These are phyloP conservation scores for Galagoides demidoff DNA, from an alignment of 2,797 vertebrate species.

Conservation along the genomic window DNA sequence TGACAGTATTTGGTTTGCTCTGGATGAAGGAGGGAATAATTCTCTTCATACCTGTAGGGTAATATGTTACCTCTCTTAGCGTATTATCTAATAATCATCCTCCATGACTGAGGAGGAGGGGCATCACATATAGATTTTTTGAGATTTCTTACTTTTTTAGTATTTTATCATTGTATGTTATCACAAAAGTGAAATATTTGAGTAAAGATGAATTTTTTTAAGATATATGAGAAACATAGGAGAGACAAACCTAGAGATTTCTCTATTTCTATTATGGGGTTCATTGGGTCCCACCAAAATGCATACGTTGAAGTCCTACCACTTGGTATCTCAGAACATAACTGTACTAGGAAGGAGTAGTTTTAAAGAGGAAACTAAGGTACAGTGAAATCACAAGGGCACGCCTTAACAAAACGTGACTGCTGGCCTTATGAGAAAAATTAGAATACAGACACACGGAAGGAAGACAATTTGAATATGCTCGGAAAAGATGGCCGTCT, in stretches of 20 bases:
- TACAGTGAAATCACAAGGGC: background rate
- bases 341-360: background rate
- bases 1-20: slow-evolving; percentile 78
- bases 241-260: background rate
- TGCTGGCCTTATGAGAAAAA: background rate
- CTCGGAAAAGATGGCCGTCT: background rate
- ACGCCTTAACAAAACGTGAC: background rate
- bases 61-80: slow-evolving; percentile 57
- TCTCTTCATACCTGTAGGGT: slow-evolving; percentile 71
- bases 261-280: background rate
- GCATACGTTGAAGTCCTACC: background rate
- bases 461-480: background rate
- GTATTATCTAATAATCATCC: slow-evolving; percentile 68
- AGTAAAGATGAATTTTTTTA: background rate
- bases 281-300: background rate
- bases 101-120: slow-evolving; percentile 21
- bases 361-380: background rate
- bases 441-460: background rate
- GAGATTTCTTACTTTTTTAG: background rate
- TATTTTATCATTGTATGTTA: slow-evolving; percentile 3
- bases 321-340: background rate
- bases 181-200: background rate
- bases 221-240: background rate
- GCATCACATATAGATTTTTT: background rate
- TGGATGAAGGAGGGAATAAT: slow-evolving; percentile 72